Conservation (phyloP, 2,113 vertebrate species). For the Rallus limicola region DNA sequence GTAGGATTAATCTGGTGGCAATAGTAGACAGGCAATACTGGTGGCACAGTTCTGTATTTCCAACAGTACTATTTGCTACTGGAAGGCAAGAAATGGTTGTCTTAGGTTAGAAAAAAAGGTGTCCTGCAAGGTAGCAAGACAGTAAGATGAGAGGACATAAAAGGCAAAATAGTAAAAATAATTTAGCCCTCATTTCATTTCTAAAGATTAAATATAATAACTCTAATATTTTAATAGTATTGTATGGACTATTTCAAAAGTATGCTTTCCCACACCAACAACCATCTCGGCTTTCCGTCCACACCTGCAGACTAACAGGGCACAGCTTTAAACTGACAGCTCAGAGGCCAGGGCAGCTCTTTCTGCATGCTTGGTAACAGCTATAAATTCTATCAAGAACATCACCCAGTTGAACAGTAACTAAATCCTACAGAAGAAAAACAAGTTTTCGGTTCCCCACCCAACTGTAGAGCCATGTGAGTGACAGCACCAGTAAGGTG, state of each 20-base stretch:
- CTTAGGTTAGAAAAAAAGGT: not conserved
- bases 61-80: not conserved
- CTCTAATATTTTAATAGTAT: not conserved
- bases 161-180: not conserved
- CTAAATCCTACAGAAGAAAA: not conserved
- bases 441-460: not conserved
- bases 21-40: not conserved
- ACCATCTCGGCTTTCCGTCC: fast-evolving
- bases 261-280: not conserved
- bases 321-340: not conserved
- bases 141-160: not conserved
- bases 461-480: fast-evolving
- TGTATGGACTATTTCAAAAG: not conserved
- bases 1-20: not conserved
- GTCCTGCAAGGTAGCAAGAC: not conserved
- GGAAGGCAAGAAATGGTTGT: not conserved
- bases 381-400: not conserved
- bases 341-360: not conserved
- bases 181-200: fast-evolving
- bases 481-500: not conserved
- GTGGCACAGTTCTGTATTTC: not conserved
- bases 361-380: not conserved
- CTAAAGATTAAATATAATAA: not conserved
- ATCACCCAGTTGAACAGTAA: not conserved
- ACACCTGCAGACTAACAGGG: fast-evolving